Evolutionary conservation across 2,888 invertebrate species (phyloP).

Genomic region (Apeira syringaria): DNA sequence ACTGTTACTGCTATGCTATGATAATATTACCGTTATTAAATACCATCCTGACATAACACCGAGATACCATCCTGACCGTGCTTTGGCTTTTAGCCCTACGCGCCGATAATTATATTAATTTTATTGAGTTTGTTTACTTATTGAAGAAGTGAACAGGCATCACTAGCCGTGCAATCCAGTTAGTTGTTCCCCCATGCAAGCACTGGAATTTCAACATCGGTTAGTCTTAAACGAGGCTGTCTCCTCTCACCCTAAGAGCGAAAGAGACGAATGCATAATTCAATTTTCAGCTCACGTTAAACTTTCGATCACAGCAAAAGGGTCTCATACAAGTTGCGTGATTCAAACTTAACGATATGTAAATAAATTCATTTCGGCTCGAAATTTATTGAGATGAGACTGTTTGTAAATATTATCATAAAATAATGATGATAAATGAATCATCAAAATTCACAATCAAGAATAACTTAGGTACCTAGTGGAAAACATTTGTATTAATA

Average conservation of each 20-base stretch:
- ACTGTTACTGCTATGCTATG: too few relatives aligned
- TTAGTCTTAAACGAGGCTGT: slow-evolving; percentile 41
- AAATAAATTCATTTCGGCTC: slow-evolving; percentile 42
- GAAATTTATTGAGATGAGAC: slow-evolving; percentile 38
- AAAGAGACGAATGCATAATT: slow-evolving; percentile 30
- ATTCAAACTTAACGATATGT: slow-evolving; percentile 48
- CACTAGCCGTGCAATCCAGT: slow-evolving; percentile 46
- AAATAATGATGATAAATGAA: slow-evolving; percentile 26
- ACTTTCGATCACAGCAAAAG: slow-evolving; percentile 32
- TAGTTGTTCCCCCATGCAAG: slow-evolving; percentile 42
- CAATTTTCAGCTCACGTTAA: slow-evolving; percentile 27
- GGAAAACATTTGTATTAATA: slow-evolving; percentile 14
- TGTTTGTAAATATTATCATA: slow-evolving; percentile 40
- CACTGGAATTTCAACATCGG: slow-evolving; percentile 41
- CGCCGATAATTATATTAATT: too few relatives aligned
- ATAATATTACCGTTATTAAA: too few relatives aligned
- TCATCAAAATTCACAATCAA: slow-evolving; percentile 14
- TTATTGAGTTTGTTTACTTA: background rate
- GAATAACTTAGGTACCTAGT: slow-evolving; percentile 5
- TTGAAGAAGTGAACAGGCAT: background rate
- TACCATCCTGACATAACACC: too few relatives aligned
- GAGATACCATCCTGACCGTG: too few relatives aligned
- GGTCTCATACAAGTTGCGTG: slow-evolving; percentile 41
- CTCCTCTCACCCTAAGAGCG: slow-evolving; percentile 29
- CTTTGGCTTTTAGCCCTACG: too few relatives aligned